Base-by-base conservation (phyloP, 2,888 invertebrate genomes). In the Dryobotodes eremita region DNA sequence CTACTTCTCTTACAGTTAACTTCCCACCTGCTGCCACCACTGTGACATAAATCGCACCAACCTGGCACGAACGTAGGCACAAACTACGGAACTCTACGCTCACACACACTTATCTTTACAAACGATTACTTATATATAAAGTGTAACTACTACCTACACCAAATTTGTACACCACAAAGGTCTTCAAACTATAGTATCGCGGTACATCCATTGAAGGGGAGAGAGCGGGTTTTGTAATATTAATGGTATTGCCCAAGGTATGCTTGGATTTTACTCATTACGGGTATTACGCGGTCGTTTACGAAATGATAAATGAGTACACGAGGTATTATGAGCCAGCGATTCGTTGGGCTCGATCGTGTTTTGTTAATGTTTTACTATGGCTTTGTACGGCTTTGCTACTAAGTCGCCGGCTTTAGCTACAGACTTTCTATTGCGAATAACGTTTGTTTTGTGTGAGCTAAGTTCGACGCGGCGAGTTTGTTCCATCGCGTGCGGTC, bases 181-280 rank as follows among this genome's bases (percentile, higher is more conserved):
- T 83, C 83, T 81, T 82, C 77, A 83, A 86, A 87, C 87, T 87
- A 90, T 79, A 85, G 74, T 79, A 87, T 69, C 75, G 78, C 70
- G 88, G 88, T 90, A 90, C 89, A 90, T 53, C 75, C 82, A 82
- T 90, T 88, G 89, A 91, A 92, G 92, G 92, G 93, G 93, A 91
- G 93, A 91, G 90, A 89, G 91, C 89, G 91, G 93, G 92, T 93
- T 88, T 93, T 93, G 94, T 93, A 94, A 95, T 95, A 96, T 96
- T 96, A 95, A 96, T 95, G 95, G 94, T 93, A 95, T 94, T 93
- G 93, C 94, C 94, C 92, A 94, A 96, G 95, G 95, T 95, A 96
- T 95, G 96, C 95, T 93, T 94, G 96, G 96, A 96, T 96, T 96
- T 95, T 95, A 95, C 96, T 96, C 96, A 96, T 96, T 96, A 96